Evolutionary conservation across 2,888 invertebrate species (phyloP).

Genomic region (Caenorhabditis japonica): DNA sequence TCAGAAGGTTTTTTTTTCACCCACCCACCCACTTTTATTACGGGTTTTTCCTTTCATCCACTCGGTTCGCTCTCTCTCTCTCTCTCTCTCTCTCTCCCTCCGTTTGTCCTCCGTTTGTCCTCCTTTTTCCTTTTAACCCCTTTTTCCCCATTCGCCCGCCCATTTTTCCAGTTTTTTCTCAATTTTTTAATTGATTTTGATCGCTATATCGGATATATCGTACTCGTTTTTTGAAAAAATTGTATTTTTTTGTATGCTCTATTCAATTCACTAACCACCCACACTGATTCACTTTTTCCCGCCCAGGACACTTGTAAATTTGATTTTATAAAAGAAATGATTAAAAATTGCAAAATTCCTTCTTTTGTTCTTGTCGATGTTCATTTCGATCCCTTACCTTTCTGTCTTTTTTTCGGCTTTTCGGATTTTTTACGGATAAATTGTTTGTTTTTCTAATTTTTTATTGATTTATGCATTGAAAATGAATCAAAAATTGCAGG

Average conservation of each 20-base stretch:
- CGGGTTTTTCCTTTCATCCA: too few relatives aligned
- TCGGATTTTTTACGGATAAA: constrained; percentile 43
- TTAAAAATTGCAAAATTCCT: too few relatives aligned
- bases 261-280: background rate
- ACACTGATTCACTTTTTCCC: background rate
- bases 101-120: constrained; percentile 14
- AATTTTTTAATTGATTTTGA: too few relatives aligned
- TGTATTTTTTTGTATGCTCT: too few relatives aligned
- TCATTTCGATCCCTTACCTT: constrained; percentile 16
- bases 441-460: constrained; percentile 4
- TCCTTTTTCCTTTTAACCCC: constrained; percentile 16
- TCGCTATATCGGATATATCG: too few relatives aligned
- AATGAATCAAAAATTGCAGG: too few relatives aligned
- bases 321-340: too few relatives aligned
- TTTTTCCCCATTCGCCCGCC: constrained; percentile 2
- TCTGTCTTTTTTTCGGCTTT: constrained; percentile 27
- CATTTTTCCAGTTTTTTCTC: background rate
- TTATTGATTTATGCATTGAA: constrained; percentile 27
- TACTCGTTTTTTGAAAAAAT: too few relatives aligned
- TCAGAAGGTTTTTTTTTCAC: background rate
- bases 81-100: constrained; percentile 1
- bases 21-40: too few relatives aligned
- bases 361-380: too few relatives aligned
- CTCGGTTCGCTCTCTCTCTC: too few relatives aligned
- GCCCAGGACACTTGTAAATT: constrained; percentile 2